Evolutionary conservation across 37 sponge, comb jelly and placozoan species (phyloP).

Genomic region (Axinella damicornis): DNA sequence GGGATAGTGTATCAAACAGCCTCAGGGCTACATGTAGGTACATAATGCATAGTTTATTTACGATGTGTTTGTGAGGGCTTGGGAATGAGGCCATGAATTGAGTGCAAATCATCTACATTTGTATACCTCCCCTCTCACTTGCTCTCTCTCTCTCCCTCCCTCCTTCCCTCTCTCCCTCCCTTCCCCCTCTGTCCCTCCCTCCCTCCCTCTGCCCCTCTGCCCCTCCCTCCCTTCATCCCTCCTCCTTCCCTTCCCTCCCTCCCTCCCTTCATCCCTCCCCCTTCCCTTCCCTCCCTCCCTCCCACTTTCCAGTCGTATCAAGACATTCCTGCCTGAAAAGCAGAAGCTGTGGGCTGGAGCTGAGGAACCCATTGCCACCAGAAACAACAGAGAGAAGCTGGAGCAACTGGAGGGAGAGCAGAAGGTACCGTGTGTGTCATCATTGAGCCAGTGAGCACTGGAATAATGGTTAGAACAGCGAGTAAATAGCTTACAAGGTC

Average conservation of each 20-base stretch:
- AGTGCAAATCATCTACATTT: too few species aligned
- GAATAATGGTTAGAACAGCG: too few species aligned
- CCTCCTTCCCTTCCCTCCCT: neutral
- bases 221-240: neutral
- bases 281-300: neutral
- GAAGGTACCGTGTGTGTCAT: conserved; percentile 23
- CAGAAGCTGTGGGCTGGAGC: conserved; percentile 9
- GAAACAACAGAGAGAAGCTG: conserved; percentile 55
- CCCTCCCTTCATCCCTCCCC: neutral
- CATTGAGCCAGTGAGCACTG: too few species aligned
- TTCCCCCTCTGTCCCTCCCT: neutral
- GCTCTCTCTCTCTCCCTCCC: neutral
- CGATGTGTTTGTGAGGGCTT: too few species aligned
- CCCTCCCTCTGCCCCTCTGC: neutral
- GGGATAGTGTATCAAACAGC: too few species aligned
- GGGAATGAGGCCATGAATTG: too few species aligned
- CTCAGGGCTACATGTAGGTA: too few species aligned
- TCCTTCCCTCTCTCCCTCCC: neutral
- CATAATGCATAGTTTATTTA: too few species aligned
- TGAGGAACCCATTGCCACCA: conserved; percentile 47
- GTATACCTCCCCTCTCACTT: too few species aligned
- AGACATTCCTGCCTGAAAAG: conserved; percentile 51
- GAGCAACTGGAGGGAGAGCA: conserved; percentile 56
- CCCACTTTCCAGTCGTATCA: conserved; percentile 44
- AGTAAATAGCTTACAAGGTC: too few species aligned